These are phyloP conservation scores for Madoqua kirkii DNA, from an alignment of 2,113 vertebrate species.

Conservation along the genomic window DNA sequence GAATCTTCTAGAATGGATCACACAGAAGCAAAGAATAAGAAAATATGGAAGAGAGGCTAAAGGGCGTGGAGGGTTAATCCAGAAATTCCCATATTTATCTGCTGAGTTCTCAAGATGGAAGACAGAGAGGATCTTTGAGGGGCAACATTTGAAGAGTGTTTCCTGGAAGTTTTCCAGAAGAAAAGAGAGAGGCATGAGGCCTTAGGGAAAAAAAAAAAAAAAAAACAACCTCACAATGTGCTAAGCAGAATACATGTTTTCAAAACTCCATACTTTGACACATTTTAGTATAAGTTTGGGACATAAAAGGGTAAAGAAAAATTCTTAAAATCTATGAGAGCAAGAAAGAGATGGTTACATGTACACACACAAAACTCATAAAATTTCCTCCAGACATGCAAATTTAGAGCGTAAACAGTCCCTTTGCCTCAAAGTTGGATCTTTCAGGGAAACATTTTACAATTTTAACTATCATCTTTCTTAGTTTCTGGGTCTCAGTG, in stretches of 20 bases:
- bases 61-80: background rate
- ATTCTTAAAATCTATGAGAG: background rate
- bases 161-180: background rate
- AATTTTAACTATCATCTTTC: background rate
- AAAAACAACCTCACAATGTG: background rate
- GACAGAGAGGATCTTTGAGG: background rate
- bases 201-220: background rate
- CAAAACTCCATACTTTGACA: background rate
- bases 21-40: background rate
- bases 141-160: background rate
- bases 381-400: background rate
- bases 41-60: background rate
- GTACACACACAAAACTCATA: background rate
- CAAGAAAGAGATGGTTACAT: background rate
- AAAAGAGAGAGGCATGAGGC: background rate
- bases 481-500: background rate
- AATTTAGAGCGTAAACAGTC: background rate
- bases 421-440: background rate
- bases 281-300: background rate
- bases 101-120: background rate
- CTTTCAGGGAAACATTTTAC: background rate
- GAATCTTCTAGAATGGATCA: background rate
- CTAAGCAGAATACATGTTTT: background rate
- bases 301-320: background rate
- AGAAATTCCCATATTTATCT: background rate